phyloP scores from a whole-genome alignment of 2,113 vertebrate species.

The Anser cygnoides region DNA sequence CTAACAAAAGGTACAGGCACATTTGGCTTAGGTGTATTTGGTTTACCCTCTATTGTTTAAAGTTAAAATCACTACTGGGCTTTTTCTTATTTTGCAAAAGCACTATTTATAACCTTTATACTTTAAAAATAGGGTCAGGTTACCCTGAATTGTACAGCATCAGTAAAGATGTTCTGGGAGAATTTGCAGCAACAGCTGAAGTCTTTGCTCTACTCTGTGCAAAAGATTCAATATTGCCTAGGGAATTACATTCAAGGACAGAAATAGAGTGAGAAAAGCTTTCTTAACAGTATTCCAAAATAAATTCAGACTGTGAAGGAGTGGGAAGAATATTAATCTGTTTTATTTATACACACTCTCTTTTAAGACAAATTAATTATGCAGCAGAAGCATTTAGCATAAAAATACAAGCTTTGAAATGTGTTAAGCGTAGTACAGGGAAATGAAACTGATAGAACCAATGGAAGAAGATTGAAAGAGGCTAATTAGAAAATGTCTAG shows the following conservation, averaged over 20 bases:
- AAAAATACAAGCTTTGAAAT: constrained; percentile 58
- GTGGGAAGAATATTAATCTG: constrained; percentile 38
- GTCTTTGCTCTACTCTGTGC: neutral
- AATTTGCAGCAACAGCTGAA: neutral
- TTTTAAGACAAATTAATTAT: constrained; percentile 59
- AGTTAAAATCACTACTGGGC: neutral
- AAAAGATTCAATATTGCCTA: neutral
- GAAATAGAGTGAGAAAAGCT: constrained; percentile 7
- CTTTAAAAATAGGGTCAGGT: neutral
- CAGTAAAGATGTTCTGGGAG: neutral
- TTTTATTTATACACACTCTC: constrained; percentile 25
- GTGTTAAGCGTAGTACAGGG: constrained; percentile 46
- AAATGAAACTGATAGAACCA: constrained; percentile 43
- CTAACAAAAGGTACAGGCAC: neutral
- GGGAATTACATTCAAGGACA: neutral
- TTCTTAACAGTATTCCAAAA: neutral
- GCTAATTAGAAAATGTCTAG: constrained; percentile 56
- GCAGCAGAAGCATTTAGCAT: constrained; percentile 41
- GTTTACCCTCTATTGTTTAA: neutral
- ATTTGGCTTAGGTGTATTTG: neutral
- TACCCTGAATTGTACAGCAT: neutral
- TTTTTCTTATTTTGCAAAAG: neutral
- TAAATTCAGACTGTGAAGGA: neutral
- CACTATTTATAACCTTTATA: neutral
- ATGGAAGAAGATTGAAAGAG: constrained; percentile 30